Conservation (phyloP, 2,797 vertebrate species). For the Moxostoma hubbsi region DNA sequence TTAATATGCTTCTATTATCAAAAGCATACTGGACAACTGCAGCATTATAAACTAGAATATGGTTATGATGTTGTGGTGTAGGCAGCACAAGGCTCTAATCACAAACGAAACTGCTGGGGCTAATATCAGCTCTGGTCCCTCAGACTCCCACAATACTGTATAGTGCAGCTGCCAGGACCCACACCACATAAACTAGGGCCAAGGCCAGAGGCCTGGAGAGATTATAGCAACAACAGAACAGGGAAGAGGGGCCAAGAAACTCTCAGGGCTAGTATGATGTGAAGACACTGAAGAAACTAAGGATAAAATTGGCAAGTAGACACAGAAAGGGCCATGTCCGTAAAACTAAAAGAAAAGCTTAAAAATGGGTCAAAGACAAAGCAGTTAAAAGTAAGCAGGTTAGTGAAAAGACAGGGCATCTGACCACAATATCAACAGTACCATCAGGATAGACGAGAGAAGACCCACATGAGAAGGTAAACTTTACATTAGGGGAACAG, state of each 20-base stretch:
- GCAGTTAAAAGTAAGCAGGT: not conserved
- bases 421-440: not conserved
- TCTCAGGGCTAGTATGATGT: not conserved
- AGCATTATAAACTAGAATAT: constrained; percentile 27
- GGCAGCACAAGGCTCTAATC: constrained; percentile 39
- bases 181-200: constrained; percentile 45
- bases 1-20: constrained; percentile 38
- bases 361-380: not conserved
- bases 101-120: constrained; percentile 57
- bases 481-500: not conserved
- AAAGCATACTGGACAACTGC: constrained; percentile 33
- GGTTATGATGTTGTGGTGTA: constrained; percentile 29
- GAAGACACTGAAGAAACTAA: no score
- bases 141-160: constrained; percentile 61
- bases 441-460: not conserved
- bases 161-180: constrained; percentile 61
- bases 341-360: no score
- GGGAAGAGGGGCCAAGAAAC: not conserved
- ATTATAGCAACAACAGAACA: constrained; percentile 29
- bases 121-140: constrained; percentile 62
- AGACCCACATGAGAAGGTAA: not conserved
- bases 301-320: no score
- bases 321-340: no score
- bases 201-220: constrained; percentile 33
- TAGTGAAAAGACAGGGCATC: not conserved